Percentiles rank a stretch among this genome's conserved stretches.
Conservation (phyloP, 2,888 invertebrate genomes). For the Cataglyphis albicans region DNA sequence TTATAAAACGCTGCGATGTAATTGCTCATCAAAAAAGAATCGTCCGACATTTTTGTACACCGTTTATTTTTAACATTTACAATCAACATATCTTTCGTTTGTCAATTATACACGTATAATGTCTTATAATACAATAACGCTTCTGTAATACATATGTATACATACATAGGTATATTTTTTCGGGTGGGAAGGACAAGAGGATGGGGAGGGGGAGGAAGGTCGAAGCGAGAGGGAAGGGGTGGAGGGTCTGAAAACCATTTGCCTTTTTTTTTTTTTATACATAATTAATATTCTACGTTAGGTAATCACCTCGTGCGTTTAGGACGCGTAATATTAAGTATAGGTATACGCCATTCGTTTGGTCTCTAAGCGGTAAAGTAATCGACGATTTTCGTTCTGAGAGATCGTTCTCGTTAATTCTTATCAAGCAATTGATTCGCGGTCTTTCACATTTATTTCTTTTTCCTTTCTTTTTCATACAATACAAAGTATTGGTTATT, state of each 20-base stretch:
- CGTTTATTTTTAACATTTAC: constrained; percentile 86
- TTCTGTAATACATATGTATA: constrained; percentile 72
- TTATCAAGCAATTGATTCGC: background rate
- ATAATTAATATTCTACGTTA: constrained; percentile 73
- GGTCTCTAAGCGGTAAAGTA: constrained; percentile 66
- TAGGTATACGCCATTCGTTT: constrained; percentile 48
- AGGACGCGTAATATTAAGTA: constrained; percentile 65
- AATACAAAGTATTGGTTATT: background rate
- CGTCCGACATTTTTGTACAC: constrained; percentile 80
- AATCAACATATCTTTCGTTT: constrained; percentile 82
- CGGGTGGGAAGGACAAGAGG: constrained; percentile 60
- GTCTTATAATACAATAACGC: constrained; percentile 79
- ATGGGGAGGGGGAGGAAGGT: background rate
- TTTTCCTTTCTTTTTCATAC: background rate
- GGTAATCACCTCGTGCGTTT: constrained; percentile 64
- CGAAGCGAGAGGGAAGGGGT: background rate
- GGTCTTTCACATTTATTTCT: background rate
- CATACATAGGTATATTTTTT: constrained; percentile 75
- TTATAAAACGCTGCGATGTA: background rate
- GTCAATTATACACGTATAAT: constrained; percentile 83
- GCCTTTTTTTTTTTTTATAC: constrained; percentile 66
- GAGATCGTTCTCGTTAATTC: constrained; percentile 20
- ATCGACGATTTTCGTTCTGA: constrained; percentile 44
- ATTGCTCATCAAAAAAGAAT: background rate
- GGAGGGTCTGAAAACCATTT: background rate